phyloP scores from a whole-genome alignment of 2,113 vertebrate species.

The Chascanopsetta lugubris region DNA sequence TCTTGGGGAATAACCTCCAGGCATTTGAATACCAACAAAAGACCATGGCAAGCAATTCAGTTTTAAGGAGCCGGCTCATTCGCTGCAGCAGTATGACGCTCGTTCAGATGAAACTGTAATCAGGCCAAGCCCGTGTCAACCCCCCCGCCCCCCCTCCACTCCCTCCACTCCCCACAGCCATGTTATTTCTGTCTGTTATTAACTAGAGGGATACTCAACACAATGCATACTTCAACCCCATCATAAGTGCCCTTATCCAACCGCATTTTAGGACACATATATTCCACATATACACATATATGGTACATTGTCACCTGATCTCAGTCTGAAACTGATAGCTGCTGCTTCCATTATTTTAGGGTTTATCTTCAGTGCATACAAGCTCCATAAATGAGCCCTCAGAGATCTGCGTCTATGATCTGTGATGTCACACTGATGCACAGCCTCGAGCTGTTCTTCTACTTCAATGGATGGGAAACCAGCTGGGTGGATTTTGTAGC shows the following conservation, averaged over 20 bases:
- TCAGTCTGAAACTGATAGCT: slow-evolving; percentile 43
- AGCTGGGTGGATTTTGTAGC: slow-evolving; percentile 66
- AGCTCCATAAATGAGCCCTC: slow-evolving; percentile 76
- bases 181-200: neutral
- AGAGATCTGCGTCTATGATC: slow-evolving; percentile 70
- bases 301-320: slow-evolving; percentile 43
- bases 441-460: slow-evolving; percentile 74
- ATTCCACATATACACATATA: too few relatives aligned
- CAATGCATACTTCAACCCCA: too few relatives aligned
- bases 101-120: slow-evolving; percentile 9
- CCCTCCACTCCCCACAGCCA: too few relatives aligned
- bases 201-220: too few relatives aligned
- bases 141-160: too few relatives aligned
- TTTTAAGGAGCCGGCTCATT: neutral
- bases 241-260: too few relatives aligned
- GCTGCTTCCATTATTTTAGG: slow-evolving; percentile 52
- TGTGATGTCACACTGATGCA: slow-evolving; percentile 77
- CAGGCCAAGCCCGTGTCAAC: too few relatives aligned
- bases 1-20: slow-evolving; percentile 9
- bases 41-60: neutral
- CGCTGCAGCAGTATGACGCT: neutral
- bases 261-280: neutral
- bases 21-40: slow-evolving; percentile 18
- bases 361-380: slow-evolving; percentile 67
- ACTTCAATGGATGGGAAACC: slow-evolving; percentile 68